These are phyloP conservation scores for Campoletis sonorensis DNA, from an alignment of 1,140 invertebrate genomes.

Conservation along the genomic window DNA sequence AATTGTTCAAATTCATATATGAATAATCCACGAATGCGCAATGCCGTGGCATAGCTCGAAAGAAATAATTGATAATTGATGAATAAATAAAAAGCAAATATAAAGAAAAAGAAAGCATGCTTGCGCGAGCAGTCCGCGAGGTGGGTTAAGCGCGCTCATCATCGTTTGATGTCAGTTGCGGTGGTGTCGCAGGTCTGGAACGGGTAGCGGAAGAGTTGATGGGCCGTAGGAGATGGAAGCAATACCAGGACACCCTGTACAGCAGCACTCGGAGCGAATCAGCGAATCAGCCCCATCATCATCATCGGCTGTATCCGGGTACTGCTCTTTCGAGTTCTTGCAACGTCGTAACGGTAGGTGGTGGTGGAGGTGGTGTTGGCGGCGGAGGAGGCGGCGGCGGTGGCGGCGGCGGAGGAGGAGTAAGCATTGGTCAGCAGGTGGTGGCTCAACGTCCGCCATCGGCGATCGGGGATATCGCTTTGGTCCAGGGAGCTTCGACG, in stretches of 20 bases:
- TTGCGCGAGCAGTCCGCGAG: constrained; percentile 39
- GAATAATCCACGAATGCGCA: neutral
- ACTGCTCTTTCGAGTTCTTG: constrained; percentile 59
- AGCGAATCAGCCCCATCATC: constrained; percentile 82
- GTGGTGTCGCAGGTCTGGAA: constrained; percentile 89
- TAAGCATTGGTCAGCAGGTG: constrained; percentile 41
- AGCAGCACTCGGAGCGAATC: constrained; percentile 81
- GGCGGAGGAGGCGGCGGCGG: constrained; percentile 44
- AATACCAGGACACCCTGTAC: constrained; percentile 89
- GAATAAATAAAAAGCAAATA: neutral
- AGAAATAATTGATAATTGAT: neutral
- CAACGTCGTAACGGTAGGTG: constrained; percentile 50
- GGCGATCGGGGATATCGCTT: constrained; percentile 37
- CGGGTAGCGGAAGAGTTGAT: constrained; percentile 96
- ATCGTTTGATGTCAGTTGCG: constrained; percentile 71
- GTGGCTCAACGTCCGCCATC: constrained; percentile 55
- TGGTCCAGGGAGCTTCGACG: constrained; percentile 56
- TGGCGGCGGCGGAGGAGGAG: constrained; percentile 41
- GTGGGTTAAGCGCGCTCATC: constrained; percentile 55
- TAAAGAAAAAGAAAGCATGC: constrained; percentile 11
- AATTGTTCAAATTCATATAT: neutral
- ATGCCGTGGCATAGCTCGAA: neutral
- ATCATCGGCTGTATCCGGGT: constrained; percentile 72
- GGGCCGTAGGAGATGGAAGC: constrained; percentile 95
- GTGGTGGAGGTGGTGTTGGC: constrained; percentile 49